phyloP scores from a whole-genome alignment of 2,888 invertebrate species.

The Campoplex nolae region DNA sequence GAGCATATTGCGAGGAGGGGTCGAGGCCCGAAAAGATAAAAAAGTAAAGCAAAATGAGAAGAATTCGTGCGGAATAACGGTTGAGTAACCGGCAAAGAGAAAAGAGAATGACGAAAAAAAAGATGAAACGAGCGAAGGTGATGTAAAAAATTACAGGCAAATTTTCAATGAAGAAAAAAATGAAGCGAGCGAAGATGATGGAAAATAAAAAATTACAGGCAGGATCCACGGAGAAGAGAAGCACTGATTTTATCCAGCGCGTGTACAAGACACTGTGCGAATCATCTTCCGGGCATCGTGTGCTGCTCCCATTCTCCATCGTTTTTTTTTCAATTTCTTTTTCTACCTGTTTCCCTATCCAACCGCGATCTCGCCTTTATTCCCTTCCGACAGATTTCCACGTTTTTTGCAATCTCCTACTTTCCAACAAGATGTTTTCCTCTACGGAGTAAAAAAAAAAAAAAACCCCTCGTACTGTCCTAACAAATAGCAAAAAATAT shows the following conservation, averaged over 20 bases:
- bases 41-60: slow-evolving; percentile 39
- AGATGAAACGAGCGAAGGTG: slow-evolving; percentile 2
- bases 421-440: slow-evolving; percentile 56
- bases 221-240: slow-evolving; percentile 66
- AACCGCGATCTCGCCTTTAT: slow-evolving; percentile 14
- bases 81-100: slow-evolving; percentile 46
- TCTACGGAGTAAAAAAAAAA: neutral
- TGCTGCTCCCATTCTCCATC: slow-evolving; percentile 33
- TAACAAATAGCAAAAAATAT: slow-evolving; percentile 60
- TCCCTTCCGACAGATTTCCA: slow-evolving; percentile 25
- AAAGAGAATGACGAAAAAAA: neutral
- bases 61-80: slow-evolving; percentile 63
- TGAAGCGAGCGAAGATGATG: slow-evolving; percentile 29
- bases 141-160: slow-evolving; percentile 73
- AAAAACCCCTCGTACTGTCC: slow-evolving; percentile 59
- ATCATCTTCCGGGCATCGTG: slow-evolving; percentile 63
- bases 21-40: slow-evolving; percentile 6
- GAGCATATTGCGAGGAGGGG: neutral
- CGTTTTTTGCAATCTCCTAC: slow-evolving; percentile 30
- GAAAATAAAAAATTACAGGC: slow-evolving; percentile 71
- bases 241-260: slow-evolving; percentile 65
- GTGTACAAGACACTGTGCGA: slow-evolving; percentile 64
- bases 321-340: slow-evolving; percentile 42
- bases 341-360: slow-evolving; percentile 24
- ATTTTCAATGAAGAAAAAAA: slow-evolving; percentile 60